Evolutionary conservation across 2,113 vertebrate genomes (phyloP).

Genomic region (Calidris pygmaea): DNA sequence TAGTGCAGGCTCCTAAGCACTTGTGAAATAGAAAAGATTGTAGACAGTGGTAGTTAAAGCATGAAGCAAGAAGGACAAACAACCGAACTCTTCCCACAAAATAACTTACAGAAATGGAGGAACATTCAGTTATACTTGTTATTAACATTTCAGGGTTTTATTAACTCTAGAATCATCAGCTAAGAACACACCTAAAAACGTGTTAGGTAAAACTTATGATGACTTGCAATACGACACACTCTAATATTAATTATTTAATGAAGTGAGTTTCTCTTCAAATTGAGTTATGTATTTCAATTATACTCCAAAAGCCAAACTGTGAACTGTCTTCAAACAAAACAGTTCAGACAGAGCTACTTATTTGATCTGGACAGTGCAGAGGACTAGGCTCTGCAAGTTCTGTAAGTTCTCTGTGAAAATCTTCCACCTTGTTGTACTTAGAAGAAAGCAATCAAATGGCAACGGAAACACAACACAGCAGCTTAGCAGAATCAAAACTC

Average conservation of each 20-base stretch:
- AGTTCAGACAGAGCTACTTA: not conserved
- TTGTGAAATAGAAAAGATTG: not conserved
- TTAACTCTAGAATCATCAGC: not conserved
- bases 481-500: not conserved
- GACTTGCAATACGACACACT: not conserved
- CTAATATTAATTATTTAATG: not conserved
- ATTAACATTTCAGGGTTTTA: not conserved
- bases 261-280: not conserved
- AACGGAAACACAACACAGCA: slow-evolving; percentile 20
- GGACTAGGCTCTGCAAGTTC: not conserved
- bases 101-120: slow-evolving; percentile 22
- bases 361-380: not conserved
- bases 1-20: slow-evolving; percentile 59
- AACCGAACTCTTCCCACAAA: slow-evolving; percentile 44
- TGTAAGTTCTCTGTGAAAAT: not conserved
- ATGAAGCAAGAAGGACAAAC: slow-evolving; percentile 48
- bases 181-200: not conserved
- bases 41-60: slow-evolving; percentile 49
- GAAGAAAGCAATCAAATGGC: not conserved
- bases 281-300: not conserved
- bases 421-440: not conserved
- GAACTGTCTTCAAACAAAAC: not conserved
- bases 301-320: not conserved
- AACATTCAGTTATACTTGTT: not conserved
- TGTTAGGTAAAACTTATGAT: not conserved